Conservation (phyloP, 1,140 invertebrate genomes). For the Phocides pigmalion region DNA sequence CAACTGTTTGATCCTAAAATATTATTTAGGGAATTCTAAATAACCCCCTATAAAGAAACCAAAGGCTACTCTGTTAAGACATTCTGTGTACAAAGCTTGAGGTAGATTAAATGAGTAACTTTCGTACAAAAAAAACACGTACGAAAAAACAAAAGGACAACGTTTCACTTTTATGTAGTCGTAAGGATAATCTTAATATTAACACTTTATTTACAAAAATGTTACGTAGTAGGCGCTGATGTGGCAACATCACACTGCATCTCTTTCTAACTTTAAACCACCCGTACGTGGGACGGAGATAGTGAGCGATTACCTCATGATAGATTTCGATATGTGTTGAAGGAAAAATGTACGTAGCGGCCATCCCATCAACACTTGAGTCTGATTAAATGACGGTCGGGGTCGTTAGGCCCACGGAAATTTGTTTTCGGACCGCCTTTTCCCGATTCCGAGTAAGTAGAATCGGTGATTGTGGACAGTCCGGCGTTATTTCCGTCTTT, state of each 20-base stretch:
- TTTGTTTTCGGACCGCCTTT: constrained; percentile 67
- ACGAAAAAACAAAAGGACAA: no score
- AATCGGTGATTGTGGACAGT: constrained; percentile 46
- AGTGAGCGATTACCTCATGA: constrained; percentile 47
- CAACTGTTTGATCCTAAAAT: no score
- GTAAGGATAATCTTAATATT: no score
- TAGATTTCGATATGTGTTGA: constrained; percentile 57
- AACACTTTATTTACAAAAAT: no score
- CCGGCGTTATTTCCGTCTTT: constrained; percentile 9
- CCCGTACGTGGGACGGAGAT: constrained; percentile 37
- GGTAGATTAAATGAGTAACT: no score
- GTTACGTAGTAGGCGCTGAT: no score
- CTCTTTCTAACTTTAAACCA: neutral
- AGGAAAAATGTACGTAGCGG: constrained; percentile 44
- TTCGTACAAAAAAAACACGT: no score
- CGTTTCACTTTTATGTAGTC: no score
- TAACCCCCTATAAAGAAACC: no score
- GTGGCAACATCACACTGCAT: neutral
- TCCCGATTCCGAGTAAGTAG: constrained; percentile 62
- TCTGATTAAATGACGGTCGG: constrained; percentile 71
- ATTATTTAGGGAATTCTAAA: no score
- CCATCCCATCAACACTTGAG: constrained; percentile 66
- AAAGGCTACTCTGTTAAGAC: no score
- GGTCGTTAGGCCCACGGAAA: constrained; percentile 64
- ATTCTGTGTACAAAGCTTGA: no score